Percentiles rank a stretch among this genome's conserved stretches.
phyloP scores from a whole-genome alignment of 2,113 vertebrate species.

The Dascyllus trimaculatus region DNA sequence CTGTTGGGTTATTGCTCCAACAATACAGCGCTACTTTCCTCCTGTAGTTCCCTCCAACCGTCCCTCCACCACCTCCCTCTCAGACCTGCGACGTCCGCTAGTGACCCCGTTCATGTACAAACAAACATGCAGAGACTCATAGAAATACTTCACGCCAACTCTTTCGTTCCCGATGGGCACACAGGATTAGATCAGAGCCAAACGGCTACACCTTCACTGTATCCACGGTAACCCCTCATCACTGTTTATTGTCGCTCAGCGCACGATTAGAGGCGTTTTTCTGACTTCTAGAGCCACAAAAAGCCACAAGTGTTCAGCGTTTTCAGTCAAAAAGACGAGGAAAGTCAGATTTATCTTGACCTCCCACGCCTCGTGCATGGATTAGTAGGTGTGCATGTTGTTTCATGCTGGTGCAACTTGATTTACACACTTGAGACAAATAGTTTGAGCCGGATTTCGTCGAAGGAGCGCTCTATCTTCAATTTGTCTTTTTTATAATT shows the following conservation, averaged over 20 bases:
- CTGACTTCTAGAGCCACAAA: too few species aligned
- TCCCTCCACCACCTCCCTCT: background rate
- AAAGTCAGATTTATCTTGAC: too few species aligned
- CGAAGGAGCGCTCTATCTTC: background rate
- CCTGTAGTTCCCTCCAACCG: background rate
- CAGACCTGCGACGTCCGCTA: conserved; percentile 29
- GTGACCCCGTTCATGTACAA: conserved; percentile 31
- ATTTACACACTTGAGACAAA: background rate
- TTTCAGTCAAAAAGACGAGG: too few species aligned
- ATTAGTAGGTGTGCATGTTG: too few species aligned
- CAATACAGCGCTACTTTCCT: background rate
- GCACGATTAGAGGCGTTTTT: too few species aligned
- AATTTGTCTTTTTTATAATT: background rate
- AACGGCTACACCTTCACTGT: too few species aligned
- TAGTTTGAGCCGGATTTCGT: background rate
- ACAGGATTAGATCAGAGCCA: too few species aligned
- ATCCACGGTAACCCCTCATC: too few species aligned
- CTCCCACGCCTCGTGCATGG: too few species aligned
- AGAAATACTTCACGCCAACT: too few species aligned
- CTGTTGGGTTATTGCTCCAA: background rate
- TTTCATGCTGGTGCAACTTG: background rate
- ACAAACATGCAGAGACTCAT: conserved; percentile 13
- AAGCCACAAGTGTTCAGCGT: too few species aligned
- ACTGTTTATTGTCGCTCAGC: background rate
- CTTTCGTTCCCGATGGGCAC: too few species aligned